Percentiles rank a stretch among this genome's conserved stretches.
Evolutionary conservation across 2,888 invertebrate species (phyloP).

Genomic region (Cerastis leucographa): DNA sequence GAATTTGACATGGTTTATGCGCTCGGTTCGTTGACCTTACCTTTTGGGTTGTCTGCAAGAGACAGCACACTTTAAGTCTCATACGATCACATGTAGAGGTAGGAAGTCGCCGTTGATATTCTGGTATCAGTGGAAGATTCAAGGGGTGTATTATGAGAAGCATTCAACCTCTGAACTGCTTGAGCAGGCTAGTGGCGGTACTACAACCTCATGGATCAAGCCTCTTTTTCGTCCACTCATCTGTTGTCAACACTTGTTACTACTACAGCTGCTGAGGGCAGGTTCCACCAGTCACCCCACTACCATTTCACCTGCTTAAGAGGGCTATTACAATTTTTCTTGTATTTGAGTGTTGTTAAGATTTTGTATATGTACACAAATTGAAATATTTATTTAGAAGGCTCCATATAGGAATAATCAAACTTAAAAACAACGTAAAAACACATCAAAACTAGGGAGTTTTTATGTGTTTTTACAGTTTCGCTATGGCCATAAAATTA

Average conservation of each 20-base stretch:
- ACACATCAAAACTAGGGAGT: no score
- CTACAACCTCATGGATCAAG: background rate
- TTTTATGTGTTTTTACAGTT: no score
- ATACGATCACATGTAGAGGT: background rate
- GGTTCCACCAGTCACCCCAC: background rate
- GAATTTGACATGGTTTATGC: constrained; percentile 28
- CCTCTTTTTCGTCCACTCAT: background rate
- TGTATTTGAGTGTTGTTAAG: no score
- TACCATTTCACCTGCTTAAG: background rate
- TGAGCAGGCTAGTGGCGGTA: background rate
- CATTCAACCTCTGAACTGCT: background rate
- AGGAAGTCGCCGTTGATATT: background rate
- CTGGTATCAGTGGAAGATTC: background rate
- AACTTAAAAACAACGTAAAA: no score
- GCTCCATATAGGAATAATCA: no score
- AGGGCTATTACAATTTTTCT: no score
- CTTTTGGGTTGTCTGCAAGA: constrained; percentile 3
- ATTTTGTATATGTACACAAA: no score
- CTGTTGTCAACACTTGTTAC: background rate
- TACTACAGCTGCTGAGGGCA: background rate
- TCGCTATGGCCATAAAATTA: no score
- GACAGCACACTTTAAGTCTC: background rate
- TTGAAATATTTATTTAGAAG: no score
- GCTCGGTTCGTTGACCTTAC: constrained; percentile 50
- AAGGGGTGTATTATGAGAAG: background rate